Evolutionary conservation across 2,888 invertebrate species (phyloP), one percentile per base, ranked within the genome.

Genomic region (Petrophora chlorosata): DNA sequence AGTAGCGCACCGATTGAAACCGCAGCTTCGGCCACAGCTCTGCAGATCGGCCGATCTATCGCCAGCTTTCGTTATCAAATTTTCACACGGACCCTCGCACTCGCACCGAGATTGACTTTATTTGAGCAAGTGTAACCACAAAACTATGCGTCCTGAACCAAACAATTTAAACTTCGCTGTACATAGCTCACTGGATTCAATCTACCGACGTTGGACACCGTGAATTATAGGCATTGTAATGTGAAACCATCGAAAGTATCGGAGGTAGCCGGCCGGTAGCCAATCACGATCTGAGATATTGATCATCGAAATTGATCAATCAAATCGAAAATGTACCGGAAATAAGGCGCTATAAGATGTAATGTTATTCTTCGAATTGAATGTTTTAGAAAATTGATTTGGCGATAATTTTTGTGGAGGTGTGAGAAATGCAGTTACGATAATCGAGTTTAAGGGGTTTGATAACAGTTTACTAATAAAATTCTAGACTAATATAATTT

Each of bases 231-330:
- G 73, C 73, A 74, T 76, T 85, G 83, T 80, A 83, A 75, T 72
- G 68, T 75, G 63, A 81, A 83, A 75, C 67, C 69, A 71, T 73
- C 65, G 70, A 76, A 76, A 76, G 69, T 65, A 71, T 72, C 72
- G 72, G 67, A 76, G 76, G 73, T 74, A 67, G 78, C 73, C 67
- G 68, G 71, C 61, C 82, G 73, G 85, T 87, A 88, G 87, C 83
- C 88, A 86, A 89, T 89, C 85, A 85, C 76, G 73, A 79, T 79
- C 79, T 73, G 81, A 80, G 83, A 79, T 82, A 85, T 88, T 85
- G 88, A 85, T 85, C 82, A 85, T 87, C 78, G 81, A 87, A 88
- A 89, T 89, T 89, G 89, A 84, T 86, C 89, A 87, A 89, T 89
- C 88, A 86, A 79, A 88, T 84, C 79, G 85, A 87, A 82, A 85